phyloP scores from a whole-genome alignment of 2,888 invertebrate species.

The Exocentrus adspersus region DNA sequence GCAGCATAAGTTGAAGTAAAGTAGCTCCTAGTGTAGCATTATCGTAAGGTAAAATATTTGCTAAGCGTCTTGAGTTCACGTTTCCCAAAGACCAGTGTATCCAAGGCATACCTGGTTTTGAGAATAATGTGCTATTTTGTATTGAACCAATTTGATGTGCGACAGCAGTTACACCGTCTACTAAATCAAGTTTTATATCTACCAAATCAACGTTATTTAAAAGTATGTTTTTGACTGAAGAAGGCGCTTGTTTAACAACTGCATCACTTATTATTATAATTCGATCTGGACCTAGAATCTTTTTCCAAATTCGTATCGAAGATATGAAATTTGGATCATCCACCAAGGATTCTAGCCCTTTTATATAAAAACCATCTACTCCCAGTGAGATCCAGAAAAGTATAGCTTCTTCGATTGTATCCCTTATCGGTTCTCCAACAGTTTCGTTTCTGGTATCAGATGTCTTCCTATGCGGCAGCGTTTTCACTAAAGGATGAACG shows the following conservation, averaged over 20 bases:
- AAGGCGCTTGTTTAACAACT: conserved; percentile 65
- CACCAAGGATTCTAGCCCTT: conserved; percentile 76
- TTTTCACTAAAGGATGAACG: conserved; percentile 66
- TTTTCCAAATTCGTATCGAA: conserved; percentile 75
- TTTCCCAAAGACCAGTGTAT: conserved; percentile 83
- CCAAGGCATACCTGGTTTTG: conserved; percentile 75
- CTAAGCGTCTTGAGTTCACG: conserved; percentile 70
- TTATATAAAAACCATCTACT: conserved; percentile 90
- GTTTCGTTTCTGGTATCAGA: conserved; percentile 34
- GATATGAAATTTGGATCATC: conserved; percentile 69
- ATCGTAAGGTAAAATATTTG: conserved; percentile 66
- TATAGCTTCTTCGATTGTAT: conserved; percentile 70
- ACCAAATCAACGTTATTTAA: conserved; percentile 76
- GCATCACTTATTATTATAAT: conserved; percentile 75
- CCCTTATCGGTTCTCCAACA: conserved; percentile 40
- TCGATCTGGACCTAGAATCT: conserved; percentile 70
- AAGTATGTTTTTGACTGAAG: conserved; percentile 69
- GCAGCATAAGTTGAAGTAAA: conserved; percentile 82
- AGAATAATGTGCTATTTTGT: conserved; percentile 69
- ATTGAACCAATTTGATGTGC: conserved; percentile 70
- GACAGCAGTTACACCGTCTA: conserved; percentile 68
- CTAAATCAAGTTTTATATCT: conserved; percentile 73
- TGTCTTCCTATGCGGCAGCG: conserved; percentile 47
- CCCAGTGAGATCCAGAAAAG: conserved; percentile 77
- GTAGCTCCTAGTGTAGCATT: conserved; percentile 77